phyloP scores from a whole-genome alignment of 2,888 invertebrate genomes.

The Harmothoe impar region DNA sequence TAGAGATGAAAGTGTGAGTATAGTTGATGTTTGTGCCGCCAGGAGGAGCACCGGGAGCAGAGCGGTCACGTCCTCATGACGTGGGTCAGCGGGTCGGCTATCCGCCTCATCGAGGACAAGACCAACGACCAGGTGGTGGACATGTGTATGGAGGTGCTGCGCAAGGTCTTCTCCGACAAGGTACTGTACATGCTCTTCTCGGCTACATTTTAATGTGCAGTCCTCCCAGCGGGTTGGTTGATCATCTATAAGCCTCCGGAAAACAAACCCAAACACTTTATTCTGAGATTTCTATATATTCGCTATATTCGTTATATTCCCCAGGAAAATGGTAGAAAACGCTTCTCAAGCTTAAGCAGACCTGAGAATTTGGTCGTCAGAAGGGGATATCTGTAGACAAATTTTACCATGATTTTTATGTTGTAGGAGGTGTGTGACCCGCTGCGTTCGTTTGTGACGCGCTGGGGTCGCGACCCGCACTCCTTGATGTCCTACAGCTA shows the following conservation, averaged over 20 bases:
- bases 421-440: slow-evolving; percentile 82
- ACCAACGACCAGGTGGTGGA: slow-evolving; percentile 82
- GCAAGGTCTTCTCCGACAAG: slow-evolving; percentile 83
- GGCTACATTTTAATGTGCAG: background rate
- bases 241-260: too few relatives aligned
- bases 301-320: too few relatives aligned
- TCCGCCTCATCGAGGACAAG: slow-evolving; percentile 80
- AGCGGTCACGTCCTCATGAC: slow-evolving; percentile 81
- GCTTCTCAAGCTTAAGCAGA: too few relatives aligned
- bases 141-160: slow-evolving; percentile 81
- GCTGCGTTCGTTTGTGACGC: slow-evolving; percentile 82
- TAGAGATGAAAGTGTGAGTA: background rate
- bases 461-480: slow-evolving; percentile 83
- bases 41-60: background rate
- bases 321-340: too few relatives aligned
- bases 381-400: too few relatives aligned
- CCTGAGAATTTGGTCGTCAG: too few relatives aligned
- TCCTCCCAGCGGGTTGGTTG: too few relatives aligned
- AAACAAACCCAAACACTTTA: background rate
- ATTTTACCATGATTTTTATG: background rate
- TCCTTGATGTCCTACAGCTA: slow-evolving; percentile 84
- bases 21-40: background rate
- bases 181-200: slow-evolving; percentile 71
- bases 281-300: too few relatives aligned
- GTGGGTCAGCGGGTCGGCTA: slow-evolving; percentile 83